These are phyloP conservation scores for Plagiodera versicolora DNA, from an alignment of 2,888 invertebrate species.

Conservation along the genomic window DNA sequence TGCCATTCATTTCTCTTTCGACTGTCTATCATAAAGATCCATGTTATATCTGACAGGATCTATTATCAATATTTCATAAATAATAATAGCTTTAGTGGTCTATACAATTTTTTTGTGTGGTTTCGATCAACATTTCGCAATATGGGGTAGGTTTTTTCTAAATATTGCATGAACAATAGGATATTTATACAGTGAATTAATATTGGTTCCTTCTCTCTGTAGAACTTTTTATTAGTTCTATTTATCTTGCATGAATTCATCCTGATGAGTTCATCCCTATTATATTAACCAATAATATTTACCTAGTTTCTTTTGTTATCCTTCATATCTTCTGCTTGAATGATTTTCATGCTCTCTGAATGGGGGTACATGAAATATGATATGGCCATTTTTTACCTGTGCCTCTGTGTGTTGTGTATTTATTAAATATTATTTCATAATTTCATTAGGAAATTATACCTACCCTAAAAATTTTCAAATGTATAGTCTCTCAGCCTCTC, in stretches of 20 bases:
- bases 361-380: conserved; percentile 32
- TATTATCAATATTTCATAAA: conserved; percentile 34
- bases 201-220: conserved; percentile 17
- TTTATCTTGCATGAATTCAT: conserved; percentile 27
- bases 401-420: conserved; percentile 29
- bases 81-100: conserved; percentile 26
- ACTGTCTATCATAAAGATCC: conserved; percentile 44
- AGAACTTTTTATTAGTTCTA: conserved; percentile 17
- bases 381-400: conserved; percentile 34
- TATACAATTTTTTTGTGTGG: conserved; percentile 14
- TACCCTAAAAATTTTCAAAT: conserved; percentile 8
- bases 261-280: conserved; percentile 20
- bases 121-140: conserved; percentile 10
- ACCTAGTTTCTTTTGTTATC: conserved; percentile 21
- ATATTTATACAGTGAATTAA: conserved; percentile 11
- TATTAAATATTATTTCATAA: conserved; percentile 40
- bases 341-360: conserved; percentile 19
- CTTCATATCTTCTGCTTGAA: conserved; percentile 25
- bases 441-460: conserved; percentile 26
- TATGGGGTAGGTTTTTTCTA: conserved; percentile 41
- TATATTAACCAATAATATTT: conserved; percentile 22
- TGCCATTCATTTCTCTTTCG: conserved; percentile 40
- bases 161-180: conserved; percentile 25
- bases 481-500: conserved; percentile 1
- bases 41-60: conserved; percentile 35